These are phyloP conservation scores for Paratilapia polleni DNA, from an alignment of 2,113 vertebrate genomes.

Conservation along the genomic window DNA sequence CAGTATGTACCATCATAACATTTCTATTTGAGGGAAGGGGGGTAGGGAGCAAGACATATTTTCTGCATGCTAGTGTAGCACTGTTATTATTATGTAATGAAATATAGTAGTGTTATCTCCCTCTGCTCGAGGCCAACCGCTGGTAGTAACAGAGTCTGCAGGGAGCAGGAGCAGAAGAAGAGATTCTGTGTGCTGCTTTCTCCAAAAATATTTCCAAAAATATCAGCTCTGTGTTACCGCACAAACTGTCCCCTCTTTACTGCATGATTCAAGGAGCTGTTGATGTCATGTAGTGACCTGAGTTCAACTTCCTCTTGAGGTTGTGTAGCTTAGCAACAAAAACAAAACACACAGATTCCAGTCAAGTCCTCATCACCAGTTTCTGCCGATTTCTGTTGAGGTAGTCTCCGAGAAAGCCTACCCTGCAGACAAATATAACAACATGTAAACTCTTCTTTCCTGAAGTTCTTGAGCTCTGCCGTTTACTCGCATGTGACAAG, in stretches of 20 bases:
- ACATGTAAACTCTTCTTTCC: background rate
- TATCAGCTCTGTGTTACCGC: background rate
- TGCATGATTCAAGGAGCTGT: slow-evolving; percentile 1
- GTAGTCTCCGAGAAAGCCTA: background rate
- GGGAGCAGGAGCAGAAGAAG: background rate
- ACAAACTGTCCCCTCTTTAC: background rate
- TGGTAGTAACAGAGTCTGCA: slow-evolving; percentile 11
- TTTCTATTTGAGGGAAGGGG: background rate
- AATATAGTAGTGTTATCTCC: background rate
- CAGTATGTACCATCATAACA: slow-evolving; percentile 28
- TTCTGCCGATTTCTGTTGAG: background rate
- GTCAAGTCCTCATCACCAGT: background rate
- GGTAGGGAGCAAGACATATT: background rate
- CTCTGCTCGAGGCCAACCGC: slow-evolving; percentile 27
- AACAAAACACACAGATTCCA: slow-evolving; percentile 1
- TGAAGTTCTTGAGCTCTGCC: background rate
- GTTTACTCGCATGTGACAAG: background rate
- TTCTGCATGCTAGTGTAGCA: slow-evolving; percentile 18
- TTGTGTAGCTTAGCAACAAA: slow-evolving; percentile 14
- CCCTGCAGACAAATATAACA: background rate
- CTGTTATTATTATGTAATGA: slow-evolving; percentile 50
- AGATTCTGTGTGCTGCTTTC: background rate
- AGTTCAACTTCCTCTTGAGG: slow-evolving; percentile 41
- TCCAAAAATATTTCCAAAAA: background rate
- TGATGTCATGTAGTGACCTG: slow-evolving; percentile 24